A percentile compares a stretch with the other conserved stretches of the same genome.
These are phyloP conservation scores for Pelagia noctiluca DNA, from an alignment of 30 jellyfish, hydroid and myxozoan species.

Conservation along the genomic window DNA sequence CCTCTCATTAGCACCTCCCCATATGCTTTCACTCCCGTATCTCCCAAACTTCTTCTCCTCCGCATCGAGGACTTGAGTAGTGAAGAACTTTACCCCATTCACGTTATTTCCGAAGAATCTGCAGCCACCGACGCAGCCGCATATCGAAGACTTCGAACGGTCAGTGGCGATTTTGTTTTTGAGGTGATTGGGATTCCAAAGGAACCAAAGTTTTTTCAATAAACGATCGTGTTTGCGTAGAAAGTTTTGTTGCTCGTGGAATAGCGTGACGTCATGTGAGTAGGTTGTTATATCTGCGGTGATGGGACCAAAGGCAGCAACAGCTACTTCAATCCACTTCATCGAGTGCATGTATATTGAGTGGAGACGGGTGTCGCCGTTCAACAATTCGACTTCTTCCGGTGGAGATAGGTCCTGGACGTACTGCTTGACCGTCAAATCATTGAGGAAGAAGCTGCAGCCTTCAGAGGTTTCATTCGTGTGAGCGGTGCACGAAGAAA, in stretches of 20 bases:
- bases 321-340: constrained; percentile 97
- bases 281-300: constrained; percentile 78
- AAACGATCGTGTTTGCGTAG: constrained; percentile 77
- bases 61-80: constrained; percentile 88
- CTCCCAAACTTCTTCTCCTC: constrained; percentile 73
- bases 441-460: constrained; percentile 86
- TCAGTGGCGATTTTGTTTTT: constrained; percentile 76
- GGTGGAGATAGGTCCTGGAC: constrained; percentile 81
- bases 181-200: constrained; percentile 81
- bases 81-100: constrained; percentile 94
- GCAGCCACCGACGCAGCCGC: constrained; percentile 99
- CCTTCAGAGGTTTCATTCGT: constrained; percentile 60
- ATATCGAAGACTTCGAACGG: constrained; percentile 74
- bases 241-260: constrained; percentile 72
- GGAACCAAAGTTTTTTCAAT: constrained; percentile 87
- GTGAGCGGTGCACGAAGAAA: constrained; percentile 84
- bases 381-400: constrained; percentile 62
- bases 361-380: constrained; percentile 45
- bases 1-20: constrained; percentile 95
- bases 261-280: constrained; percentile 8
- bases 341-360: constrained; percentile 66
- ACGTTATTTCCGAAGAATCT: constrained; percentile 89
- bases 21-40: constrained; percentile 96
- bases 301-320: constrained; percentile 85
- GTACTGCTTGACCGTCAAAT: constrained; percentile 66